Evolutionary conservation across 2,888 invertebrate genomes (phyloP), one percentile per base, ranked within the genome.

Genomic region (Drepana falcataria): DNA sequence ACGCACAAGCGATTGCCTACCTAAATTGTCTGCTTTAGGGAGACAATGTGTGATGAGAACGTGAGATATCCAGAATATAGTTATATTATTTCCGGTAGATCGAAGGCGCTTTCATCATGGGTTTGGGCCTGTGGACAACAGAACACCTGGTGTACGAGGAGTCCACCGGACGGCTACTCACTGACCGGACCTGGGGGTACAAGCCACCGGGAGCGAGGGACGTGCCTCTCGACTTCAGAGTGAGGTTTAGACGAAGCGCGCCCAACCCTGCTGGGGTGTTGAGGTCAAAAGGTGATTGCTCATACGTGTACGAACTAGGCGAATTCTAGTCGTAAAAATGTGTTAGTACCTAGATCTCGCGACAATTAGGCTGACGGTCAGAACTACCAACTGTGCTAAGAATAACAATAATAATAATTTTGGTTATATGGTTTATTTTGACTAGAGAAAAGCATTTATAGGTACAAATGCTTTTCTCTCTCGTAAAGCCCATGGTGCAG

Each of bases 71-170:
- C 21, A 21, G 21, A 21, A 21, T 21, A 21, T 21, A 21, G 21
- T 21, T 21, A 21, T 21, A 21, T 21, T 21, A 21, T 21, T 21
- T 21, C 21, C 21, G 21, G 21, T 58, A 91, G 91, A 92, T 94
- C 6, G 94, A 95, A 83, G 96, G 96, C 0, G 94, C 95, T 0
- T 95, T 95, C 71, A 73, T 94, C 0, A 95, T 95, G 95, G 95
- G 91, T 56, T 76, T 88, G 0, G 96, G 96, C 0, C 93, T 94
- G 53, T 95, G 94, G 93, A 94, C 95, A 0, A 89, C 91, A 0
- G 96, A 96, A 75, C 91, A 93, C 54, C 72, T 95, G 44, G 73
- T 92, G 4, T 94, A 93, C 71, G 92, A 93, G 55, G 75, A 85
- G 3, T 86, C 92, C 7, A 60, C 61, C 0, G 96, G 95, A 0